Evolutionary conservation across 2,888 invertebrate species (phyloP).

Genomic region (Sussaba pulchella): DNA sequence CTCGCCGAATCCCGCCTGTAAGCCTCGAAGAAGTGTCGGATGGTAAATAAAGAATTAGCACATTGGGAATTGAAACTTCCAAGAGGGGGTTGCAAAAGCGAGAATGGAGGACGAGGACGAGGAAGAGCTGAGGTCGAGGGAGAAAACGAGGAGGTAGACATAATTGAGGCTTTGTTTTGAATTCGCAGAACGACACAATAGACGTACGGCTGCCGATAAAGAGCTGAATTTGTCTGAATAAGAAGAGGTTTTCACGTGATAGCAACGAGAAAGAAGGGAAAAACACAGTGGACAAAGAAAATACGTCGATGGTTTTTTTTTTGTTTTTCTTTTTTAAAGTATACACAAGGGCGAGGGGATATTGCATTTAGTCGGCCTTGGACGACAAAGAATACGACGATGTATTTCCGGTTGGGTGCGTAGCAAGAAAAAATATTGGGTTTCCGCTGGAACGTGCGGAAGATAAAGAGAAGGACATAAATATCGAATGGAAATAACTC

Average conservation of each 20-base stretch:
- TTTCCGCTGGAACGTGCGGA: slow-evolving; percentile 11
- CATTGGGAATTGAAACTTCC: slow-evolving; percentile 44
- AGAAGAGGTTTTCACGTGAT: slow-evolving; percentile 76
- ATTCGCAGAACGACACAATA: slow-evolving; percentile 48
- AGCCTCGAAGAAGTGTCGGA: slow-evolving; percentile 46
- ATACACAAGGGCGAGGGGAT: background rate
- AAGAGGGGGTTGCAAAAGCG: slow-evolving; percentile 31
- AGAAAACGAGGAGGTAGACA: slow-evolving; percentile 52
- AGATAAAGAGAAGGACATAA: slow-evolving; percentile 26
- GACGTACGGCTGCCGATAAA: slow-evolving; percentile 2
- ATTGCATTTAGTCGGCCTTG: slow-evolving; percentile 37
- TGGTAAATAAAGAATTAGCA: slow-evolving; percentile 34
- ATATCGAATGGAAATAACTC: slow-evolving; percentile 23
- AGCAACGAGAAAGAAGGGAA: slow-evolving; percentile 52
- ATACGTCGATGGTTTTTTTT: no score
- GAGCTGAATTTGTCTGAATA: slow-evolving; percentile 66
- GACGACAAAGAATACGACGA: slow-evolving; percentile 39
- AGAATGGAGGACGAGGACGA: slow-evolving; percentile 12
- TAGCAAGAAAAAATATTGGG: slow-evolving; percentile 16
- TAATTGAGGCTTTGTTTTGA: slow-evolving; percentile 60
- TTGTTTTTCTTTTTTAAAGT: slow-evolving; percentile 40
- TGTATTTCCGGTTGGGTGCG: slow-evolving; percentile 41
- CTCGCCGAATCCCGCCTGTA: slow-evolving; percentile 21
- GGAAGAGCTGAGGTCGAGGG: slow-evolving; percentile 47
- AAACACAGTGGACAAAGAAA: slow-evolving; percentile 6